Conservation (phyloP, 2,888 invertebrate genomes). For the Tinea pellionella region DNA sequence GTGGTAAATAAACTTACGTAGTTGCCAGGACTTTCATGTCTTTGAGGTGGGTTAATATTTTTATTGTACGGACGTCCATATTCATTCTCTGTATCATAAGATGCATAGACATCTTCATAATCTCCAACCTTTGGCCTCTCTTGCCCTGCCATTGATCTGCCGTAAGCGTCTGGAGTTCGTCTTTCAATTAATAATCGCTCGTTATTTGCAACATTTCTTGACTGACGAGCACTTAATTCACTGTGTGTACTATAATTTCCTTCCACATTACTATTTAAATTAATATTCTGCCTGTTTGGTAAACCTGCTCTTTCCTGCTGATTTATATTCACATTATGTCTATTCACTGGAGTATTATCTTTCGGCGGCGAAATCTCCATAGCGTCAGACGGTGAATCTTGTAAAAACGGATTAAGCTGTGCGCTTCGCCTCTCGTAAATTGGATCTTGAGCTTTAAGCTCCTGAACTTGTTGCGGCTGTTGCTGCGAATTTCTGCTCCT, state of each 20-base stretch:
- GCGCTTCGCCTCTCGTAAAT: slow-evolving; percentile 37
- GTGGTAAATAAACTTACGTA: slow-evolving; percentile 37
- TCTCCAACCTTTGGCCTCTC: slow-evolving; percentile 66
- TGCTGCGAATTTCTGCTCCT: slow-evolving; percentile 46
- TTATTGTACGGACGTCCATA: slow-evolving; percentile 68
- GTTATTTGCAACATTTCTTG: slow-evolving; percentile 33
- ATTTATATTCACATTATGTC: slow-evolving; percentile 24
- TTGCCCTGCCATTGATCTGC: slow-evolving; percentile 68
- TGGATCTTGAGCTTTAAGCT: slow-evolving; percentile 38
- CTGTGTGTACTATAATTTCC: slow-evolving; percentile 43
- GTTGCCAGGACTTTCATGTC: slow-evolving; percentile 31
- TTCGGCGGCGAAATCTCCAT: slow-evolving; percentile 26
- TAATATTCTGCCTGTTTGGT: not conserved
- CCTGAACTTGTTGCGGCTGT: slow-evolving; percentile 27
- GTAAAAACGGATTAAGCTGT: slow-evolving; percentile 43
- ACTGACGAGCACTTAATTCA: slow-evolving; percentile 37
- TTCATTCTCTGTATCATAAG: slow-evolving; percentile 43
- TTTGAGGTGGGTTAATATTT: slow-evolving; percentile 66
- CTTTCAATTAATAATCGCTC: slow-evolving; percentile 70
- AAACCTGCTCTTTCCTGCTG: slow-evolving; percentile 30
- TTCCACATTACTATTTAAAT: slow-evolving; percentile 24
- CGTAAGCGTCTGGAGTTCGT: slow-evolving; percentile 86
- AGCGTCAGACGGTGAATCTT: slow-evolving; percentile 35
- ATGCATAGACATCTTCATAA: slow-evolving; percentile 80
- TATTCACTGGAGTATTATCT: slow-evolving; percentile 23